phyloP scores from a whole-genome alignment of 1,140 invertebrate species.

The Drosophila grimshawi region DNA sequence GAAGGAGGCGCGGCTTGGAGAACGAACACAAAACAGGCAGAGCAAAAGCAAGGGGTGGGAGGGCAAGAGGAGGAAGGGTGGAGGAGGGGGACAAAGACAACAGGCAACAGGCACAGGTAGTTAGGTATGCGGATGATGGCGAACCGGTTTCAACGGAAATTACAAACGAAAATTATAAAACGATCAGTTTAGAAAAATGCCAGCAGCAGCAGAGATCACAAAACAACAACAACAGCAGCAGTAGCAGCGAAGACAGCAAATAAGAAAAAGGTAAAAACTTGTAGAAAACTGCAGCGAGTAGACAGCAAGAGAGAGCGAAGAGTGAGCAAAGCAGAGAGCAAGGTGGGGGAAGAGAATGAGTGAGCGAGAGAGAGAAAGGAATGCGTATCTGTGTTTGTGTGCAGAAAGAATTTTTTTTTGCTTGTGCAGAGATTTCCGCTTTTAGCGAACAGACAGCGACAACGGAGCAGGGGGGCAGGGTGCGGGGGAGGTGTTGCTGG shows the following conservation, averaged over 20 bases:
- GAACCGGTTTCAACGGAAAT: conserved; percentile 84
- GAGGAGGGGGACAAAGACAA: not conserved
- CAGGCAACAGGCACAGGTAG: conserved; percentile 69
- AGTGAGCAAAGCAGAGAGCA: not conserved
- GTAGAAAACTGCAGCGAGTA: conserved; percentile 36
- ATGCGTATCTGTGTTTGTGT: conserved; percentile 26
- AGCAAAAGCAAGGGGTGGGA: not conserved
- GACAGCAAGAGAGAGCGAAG: not conserved
- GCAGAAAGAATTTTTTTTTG: conserved; percentile 65
- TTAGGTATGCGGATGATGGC: conserved; percentile 81
- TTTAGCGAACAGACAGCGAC: conserved; percentile 31
- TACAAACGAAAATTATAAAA: conserved; percentile 84
- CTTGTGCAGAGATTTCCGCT: conserved; percentile 71
- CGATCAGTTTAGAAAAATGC: conserved; percentile 80
- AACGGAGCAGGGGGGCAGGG: not conserved
- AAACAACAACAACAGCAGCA: conserved; percentile 25
- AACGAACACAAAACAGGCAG: conserved; percentile 34
- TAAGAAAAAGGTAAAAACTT: conserved; percentile 48
- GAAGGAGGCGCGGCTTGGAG: conserved; percentile 43
- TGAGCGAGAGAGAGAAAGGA: conserved; percentile 19
- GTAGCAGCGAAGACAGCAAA: conserved; percentile 26
- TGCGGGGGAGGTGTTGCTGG: conserved; percentile 11
- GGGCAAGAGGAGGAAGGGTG: not conserved
- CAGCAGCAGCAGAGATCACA: conserved; percentile 39
- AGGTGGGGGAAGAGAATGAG: not conserved